A percentile compares a stretch with the other conserved stretches of the same genome.
Evolutionary conservation across 2,888 invertebrate species (phyloP).

Genomic region (Drosophila infuscata): DNA sequence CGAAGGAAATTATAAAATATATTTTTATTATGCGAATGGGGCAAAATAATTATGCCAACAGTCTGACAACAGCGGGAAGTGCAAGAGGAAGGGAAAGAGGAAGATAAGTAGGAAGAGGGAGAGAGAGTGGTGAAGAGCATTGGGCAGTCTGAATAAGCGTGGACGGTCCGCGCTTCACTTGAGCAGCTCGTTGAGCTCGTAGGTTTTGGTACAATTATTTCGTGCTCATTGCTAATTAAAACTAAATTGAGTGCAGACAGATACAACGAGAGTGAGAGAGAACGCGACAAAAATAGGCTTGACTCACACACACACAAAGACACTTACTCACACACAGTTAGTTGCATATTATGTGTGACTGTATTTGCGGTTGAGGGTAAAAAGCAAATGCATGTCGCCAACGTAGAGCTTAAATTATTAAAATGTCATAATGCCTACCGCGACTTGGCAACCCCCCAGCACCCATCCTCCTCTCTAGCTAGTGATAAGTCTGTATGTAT

Average conservation of each 20-base stretch:
- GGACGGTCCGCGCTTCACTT: constrained; percentile 58
- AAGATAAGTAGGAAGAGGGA: background rate
- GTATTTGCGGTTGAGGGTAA: constrained; percentile 49
- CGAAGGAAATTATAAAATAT: constrained; percentile 71
- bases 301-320: constrained; percentile 1
- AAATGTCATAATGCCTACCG: constrained; percentile 64
- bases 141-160: constrained; percentile 19
- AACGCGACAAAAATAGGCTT: background rate
- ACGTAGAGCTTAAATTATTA: constrained; percentile 65
- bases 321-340: background rate
- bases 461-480: background rate
- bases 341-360: constrained; percentile 13
- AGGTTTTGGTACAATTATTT: constrained; percentile 75
- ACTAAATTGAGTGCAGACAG: constrained; percentile 74
- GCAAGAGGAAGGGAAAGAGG: too few relatives aligned
- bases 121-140: background rate
- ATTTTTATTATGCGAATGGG: constrained; percentile 62
- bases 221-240: constrained; percentile 80
- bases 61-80: constrained; percentile 20
- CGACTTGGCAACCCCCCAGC: constrained; percentile 29
- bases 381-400: constrained; percentile 66
- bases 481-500: background rate
- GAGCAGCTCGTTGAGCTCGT: constrained; percentile 67
- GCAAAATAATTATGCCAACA: constrained; percentile 73
- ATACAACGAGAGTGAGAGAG: constrained; percentile 3